Evolutionary conservation across 2,888 invertebrate genomes (phyloP).

Genomic region (Andrena flavipes): DNA sequence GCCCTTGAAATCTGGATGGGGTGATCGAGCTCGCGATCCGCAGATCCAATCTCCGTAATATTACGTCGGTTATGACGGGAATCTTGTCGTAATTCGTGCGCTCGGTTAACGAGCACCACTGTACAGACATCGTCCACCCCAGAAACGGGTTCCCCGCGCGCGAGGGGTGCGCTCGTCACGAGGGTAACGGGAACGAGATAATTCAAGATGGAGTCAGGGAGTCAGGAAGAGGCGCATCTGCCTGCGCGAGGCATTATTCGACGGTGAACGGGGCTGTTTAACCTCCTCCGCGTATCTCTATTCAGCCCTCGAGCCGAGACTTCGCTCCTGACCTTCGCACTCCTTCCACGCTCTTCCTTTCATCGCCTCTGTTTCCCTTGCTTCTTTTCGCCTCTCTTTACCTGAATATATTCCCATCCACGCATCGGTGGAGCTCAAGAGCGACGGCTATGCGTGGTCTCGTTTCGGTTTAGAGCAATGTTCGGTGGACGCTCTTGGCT

Average conservation of each 20-base stretch:
- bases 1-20: conserved; percentile 42
- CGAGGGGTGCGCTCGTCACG: conserved; percentile 54
- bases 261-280: conserved; percentile 53
- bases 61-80: conserved; percentile 73
- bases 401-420: conserved; percentile 62
- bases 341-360: not conserved
- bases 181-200: conserved; percentile 76
- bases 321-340: conserved; percentile 5
- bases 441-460: conserved; percentile 20
- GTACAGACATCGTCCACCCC: conserved; percentile 41
- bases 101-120: conserved; percentile 42
- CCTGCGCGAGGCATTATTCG: conserved; percentile 58
- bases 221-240: conserved; percentile 80
- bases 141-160: conserved; percentile 30
- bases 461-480: not conserved
- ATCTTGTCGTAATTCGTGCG: conserved; percentile 72
- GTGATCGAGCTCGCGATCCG: conserved; percentile 43
- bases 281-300: conserved; percentile 61
- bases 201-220: conserved; percentile 84
- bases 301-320: conserved; percentile 14
- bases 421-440: conserved; percentile 65
- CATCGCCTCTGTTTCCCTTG: not conserved
- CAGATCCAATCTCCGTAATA: conserved; percentile 72
- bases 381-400: conserved; percentile 39
- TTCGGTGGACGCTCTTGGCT: not conserved